These are phyloP conservation scores for Acrobasis consociella DNA, from an alignment of 2,888 invertebrate species.

Conservation along the genomic window DNA sequence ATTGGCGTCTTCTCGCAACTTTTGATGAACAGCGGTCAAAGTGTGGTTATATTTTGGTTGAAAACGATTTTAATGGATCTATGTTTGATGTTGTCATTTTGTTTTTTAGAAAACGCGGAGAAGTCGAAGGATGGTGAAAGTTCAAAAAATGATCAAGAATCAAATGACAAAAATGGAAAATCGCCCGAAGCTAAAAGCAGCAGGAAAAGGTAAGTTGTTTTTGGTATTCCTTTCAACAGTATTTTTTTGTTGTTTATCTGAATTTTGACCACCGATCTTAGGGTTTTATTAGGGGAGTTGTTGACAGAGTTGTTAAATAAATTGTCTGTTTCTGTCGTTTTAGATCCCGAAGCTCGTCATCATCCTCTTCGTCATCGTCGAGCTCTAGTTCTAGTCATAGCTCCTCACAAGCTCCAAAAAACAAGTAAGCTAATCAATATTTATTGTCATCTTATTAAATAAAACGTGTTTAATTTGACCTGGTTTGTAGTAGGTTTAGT, in stretches of 20 bases:
- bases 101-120: slow-evolving; percentile 52
- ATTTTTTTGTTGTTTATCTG: too few relatives aligned
- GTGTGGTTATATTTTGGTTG: not conserved
- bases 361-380: slow-evolving; percentile 73
- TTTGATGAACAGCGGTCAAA: not conserved
- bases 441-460: not conserved
- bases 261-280: too few relatives aligned
- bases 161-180: slow-evolving; percentile 59
- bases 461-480: not conserved
- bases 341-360: slow-evolving; percentile 73
- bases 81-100: not conserved
- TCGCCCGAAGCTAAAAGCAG: slow-evolving; percentile 53
- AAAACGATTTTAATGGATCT: not conserved
- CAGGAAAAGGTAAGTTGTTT: slow-evolving; percentile 58
- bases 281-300: too few relatives aligned
- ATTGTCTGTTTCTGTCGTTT: slow-evolving; percentile 14
- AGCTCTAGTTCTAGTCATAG: slow-evolving; percentile 78
- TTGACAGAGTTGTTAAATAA: not conserved
- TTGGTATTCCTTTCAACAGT: not conserved
- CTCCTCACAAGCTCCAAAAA: slow-evolving; percentile 64
- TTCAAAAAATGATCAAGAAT: slow-evolving; percentile 51
- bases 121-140: slow-evolving; percentile 56
- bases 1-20: too few relatives aligned
- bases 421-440: slow-evolving; percentile 59
- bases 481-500: too few relatives aligned